A percentile compares a stretch with the other conserved stretches of the same genome.
Evolutionary conservation across 53 echinoderm and acorn worm genomes (phyloP).

Genomic region (Echinometra lucunter): DNA sequence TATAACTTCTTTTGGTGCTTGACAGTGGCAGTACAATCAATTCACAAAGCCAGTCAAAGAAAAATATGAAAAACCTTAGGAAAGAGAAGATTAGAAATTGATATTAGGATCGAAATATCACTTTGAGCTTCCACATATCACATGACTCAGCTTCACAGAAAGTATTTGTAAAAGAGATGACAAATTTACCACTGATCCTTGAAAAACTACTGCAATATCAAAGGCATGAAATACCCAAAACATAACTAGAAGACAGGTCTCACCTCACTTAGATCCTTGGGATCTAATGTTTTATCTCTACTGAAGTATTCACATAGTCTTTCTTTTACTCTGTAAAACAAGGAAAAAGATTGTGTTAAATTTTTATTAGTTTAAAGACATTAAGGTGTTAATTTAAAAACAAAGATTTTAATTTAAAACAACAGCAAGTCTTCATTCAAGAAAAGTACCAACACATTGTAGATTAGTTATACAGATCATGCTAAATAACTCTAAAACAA

Average conservation of each 20-base stretch:
- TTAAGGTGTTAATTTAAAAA: neutral
- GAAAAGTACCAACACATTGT: neutral
- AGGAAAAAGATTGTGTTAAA: neutral
- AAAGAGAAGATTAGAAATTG: neutral
- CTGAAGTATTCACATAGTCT: conserved; percentile 84
- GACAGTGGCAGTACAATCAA: too few species aligned
- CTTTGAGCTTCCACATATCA: neutral
- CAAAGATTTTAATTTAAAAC: too few species aligned
- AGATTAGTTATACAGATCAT: neutral
- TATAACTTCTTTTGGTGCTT: too few species aligned
- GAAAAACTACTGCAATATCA: neutral
- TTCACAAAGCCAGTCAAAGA: too few species aligned
- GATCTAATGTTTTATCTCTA: conserved; percentile 76
- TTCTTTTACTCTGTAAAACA: conserved; percentile 84
- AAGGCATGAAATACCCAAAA: neutral
- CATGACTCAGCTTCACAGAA: neutral
- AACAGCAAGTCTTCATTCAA: neutral
- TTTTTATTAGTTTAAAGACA: neutral
- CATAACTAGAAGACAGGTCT: neutral
- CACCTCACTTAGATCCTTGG: conserved; percentile 85
- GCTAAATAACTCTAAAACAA: neutral
- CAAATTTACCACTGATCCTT: neutral
- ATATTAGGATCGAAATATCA: neutral
- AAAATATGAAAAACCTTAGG: neutral
- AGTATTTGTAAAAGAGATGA: neutral